Base-by-base conservation (phyloP, 2,888 invertebrate species). In the Oxyteleia sp. region DNA sequence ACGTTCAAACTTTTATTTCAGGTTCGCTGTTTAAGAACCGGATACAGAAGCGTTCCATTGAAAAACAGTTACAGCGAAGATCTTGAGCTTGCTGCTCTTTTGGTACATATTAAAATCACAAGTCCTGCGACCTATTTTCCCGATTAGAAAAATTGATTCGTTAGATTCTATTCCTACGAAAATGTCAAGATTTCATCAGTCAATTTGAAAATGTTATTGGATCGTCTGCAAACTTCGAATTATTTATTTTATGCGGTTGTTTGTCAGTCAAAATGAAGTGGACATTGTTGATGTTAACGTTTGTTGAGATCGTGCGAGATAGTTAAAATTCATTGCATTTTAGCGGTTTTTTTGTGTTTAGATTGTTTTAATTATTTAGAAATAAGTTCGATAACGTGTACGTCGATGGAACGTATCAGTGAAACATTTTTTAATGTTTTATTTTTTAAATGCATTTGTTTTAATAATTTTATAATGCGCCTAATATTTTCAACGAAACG, bases 51-150 rank as follows among this genome's bases (percentile, higher is more conserved):
- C 93, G 96, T 99, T 13, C 96, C 97, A 8, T 94, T 99, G 74
- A 96, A 96, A 86, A 99, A 99, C 93, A 97, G 96, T 32, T 98
- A 95, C 93, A 98, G 98, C 82, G 99, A 99, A 94, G 98, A 98
- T n/a, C n/a, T n/a, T 89, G 99, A 99, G 93, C 94, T 99, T 68
- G 96, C 98, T 0, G 96, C 98, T 0, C 94, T 99, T 15, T 95
- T 99, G 71, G 96, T 99, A 47, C 96, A 98, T 92, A 95, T 98
- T 64, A 95, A 95, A 87, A 95, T 97, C 82, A 94, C 93, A 88
- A 94, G 94, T 61, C 38, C 76, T 23, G 23, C 76, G 4, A 69
- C 47, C 16, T 72, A 78, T 55, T 80, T 72, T 47, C 78, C 82
- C 8, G 78, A 82, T 15, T 81, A 75, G n/a, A 41, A 2, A 23